These are phyloP conservation scores for Sclerodermus sp. DNA, from an alignment of 2,888 invertebrate genomes.

Conservation along the genomic window DNA sequence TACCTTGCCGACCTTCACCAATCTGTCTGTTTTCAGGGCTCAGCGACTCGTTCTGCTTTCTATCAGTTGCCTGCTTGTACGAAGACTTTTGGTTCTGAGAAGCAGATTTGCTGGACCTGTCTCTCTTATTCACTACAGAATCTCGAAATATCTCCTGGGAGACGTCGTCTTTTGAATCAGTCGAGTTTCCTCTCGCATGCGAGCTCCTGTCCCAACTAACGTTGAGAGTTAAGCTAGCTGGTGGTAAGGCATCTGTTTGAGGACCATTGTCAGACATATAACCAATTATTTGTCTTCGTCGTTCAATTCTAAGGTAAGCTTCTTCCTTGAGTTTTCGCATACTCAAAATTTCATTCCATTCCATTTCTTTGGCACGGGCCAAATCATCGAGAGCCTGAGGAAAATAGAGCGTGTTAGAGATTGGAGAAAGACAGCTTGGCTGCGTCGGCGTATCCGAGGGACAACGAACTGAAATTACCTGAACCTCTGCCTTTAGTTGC, in stretches of 20 bases:
- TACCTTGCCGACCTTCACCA: constrained; percentile 72
- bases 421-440: no score
- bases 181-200: constrained; percentile 18
- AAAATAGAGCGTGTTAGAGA: no score
- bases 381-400: constrained; percentile 70
- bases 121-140: constrained; percentile 34
- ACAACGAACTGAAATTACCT: constrained; percentile 34
- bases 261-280: constrained; percentile 45
- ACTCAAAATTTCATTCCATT: constrained; percentile 83
- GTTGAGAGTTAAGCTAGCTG: constrained; percentile 39
- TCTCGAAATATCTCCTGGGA: constrained; percentile 27
- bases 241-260: constrained; percentile 35
- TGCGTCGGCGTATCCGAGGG: no score
- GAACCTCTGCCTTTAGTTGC: constrained; percentile 47
- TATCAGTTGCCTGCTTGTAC: constrained; percentile 36
- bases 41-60: constrained; percentile 30
- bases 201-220: constrained; percentile 33
- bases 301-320: constrained; percentile 70
- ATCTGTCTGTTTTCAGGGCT: constrained; percentile 63
- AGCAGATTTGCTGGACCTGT: constrained; percentile 22
- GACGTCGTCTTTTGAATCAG: constrained; percentile 27
- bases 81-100: constrained; percentile 32
- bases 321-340: constrained; percentile 85
- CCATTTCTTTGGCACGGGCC: constrained; percentile 79
- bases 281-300: constrained; percentile 68